Conservation (phyloP, 2,113 vertebrate genomes). For the Eptesicus fuscus region DNA sequence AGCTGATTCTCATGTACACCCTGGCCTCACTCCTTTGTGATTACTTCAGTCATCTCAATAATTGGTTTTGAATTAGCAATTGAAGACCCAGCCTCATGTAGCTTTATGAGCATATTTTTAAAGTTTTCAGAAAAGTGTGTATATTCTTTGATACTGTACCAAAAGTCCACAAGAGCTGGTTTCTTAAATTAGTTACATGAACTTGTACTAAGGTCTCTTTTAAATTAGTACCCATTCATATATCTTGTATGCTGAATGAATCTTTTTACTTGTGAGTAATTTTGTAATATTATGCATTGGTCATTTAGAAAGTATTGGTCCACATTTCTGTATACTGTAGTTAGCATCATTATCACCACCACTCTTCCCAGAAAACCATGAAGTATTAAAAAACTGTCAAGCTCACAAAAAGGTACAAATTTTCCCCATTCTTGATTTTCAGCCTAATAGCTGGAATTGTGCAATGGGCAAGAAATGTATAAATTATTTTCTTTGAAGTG, state of each 20-base stretch:
- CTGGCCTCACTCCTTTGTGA: background rate
- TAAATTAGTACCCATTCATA: background rate
- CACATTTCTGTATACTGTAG: background rate
- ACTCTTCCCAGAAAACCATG: background rate
- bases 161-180: background rate
- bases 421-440: background rate
- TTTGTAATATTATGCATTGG: background rate
- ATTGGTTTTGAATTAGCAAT: constrained; percentile 37
- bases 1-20: background rate
- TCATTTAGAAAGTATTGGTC: background rate
- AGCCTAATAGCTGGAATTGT: constrained; percentile 30
- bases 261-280: background rate
- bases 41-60: background rate
- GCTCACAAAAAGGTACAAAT: background rate
- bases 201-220: background rate
- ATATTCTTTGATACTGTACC: background rate
- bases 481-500: background rate
- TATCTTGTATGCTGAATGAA: background rate
- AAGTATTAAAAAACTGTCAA: background rate
- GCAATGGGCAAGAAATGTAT: background rate
- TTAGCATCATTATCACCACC: background rate
- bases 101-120: constrained; percentile 1
- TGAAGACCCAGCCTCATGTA: background rate
- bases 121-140: constrained; percentile 21
- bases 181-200: background rate